Percentiles rank a stretch among this genome's conserved stretches.
phyloP scores from a whole-genome alignment of 92 coral and sea anemone genomes.

The Zoanthus sansibaricus region DNA sequence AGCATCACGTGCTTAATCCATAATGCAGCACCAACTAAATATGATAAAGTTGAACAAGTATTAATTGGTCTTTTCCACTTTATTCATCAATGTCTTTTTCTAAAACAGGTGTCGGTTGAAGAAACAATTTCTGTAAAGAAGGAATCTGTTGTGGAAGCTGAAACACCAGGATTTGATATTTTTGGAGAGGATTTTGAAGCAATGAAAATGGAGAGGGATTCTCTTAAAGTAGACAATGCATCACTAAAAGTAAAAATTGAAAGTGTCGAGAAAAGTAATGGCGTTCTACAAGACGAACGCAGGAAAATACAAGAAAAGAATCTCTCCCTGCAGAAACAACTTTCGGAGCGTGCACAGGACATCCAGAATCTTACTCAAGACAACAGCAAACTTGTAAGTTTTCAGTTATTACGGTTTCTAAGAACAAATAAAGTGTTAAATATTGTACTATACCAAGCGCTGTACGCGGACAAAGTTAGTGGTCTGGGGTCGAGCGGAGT shows the following conservation, averaged over 20 bases:
- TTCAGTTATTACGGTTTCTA: not conserved
- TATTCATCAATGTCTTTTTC: no score
- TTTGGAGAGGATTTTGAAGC: constrained; percentile 79
- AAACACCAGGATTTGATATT: constrained; percentile 65
- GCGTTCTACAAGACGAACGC: constrained; percentile 83
- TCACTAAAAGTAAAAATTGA: constrained; percentile 71
- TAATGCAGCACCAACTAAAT: not conserved
- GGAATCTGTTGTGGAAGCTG: constrained; percentile 69
- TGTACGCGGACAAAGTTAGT: no score
- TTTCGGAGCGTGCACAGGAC: constrained; percentile 87
- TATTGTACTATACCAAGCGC: no score
- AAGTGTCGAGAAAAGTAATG: constrained; percentile 65
- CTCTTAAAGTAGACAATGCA: constrained; percentile 74
- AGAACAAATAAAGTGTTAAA: not conserved
- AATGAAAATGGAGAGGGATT: constrained; percentile 73
- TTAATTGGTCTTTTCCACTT: no score
- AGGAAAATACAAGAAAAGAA: constrained; percentile 87
- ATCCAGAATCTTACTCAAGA: constrained; percentile 85
- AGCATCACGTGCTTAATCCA: not conserved
- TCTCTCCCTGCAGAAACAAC: constrained; percentile 82
- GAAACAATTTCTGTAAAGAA: constrained; percentile 74
- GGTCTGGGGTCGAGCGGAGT: no score
- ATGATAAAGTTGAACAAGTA: no score
- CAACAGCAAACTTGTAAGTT: constrained; percentile 77
- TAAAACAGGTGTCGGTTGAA: constrained; percentile 64